Percentiles rank a stretch among this genome's conserved stretches.
Conservation (phyloP, 2,888 invertebrate genomes). For the Listrodromus nycthemerus region DNA sequence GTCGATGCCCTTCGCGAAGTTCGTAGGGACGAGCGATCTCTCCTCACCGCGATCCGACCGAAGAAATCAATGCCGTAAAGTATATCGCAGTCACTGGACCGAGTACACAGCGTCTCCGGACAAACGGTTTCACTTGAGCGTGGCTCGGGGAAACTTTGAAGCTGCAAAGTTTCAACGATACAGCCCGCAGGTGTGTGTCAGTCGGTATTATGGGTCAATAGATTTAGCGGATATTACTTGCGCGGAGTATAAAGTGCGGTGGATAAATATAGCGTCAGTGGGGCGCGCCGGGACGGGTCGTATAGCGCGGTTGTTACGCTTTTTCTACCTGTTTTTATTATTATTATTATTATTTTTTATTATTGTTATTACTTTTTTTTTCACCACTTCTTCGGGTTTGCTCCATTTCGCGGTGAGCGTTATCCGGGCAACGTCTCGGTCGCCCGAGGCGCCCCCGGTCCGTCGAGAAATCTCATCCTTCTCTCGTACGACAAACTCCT, state of each 20-base stretch:
- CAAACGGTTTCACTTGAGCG: neutral
- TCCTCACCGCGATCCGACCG: neutral
- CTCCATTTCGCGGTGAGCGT: conserved; percentile 48
- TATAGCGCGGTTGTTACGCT: conserved; percentile 35
- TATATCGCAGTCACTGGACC: conserved; percentile 2
- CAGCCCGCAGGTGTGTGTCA: conserved; percentile 50
- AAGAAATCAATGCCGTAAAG: neutral
- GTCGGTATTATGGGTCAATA: conserved; percentile 54
- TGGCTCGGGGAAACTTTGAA: conserved; percentile 17
- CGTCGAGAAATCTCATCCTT: conserved; percentile 66
- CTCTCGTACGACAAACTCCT: conserved; percentile 62
- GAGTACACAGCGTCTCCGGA: neutral
- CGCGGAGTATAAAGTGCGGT: conserved; percentile 11
- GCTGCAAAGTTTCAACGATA: conserved; percentile 47
- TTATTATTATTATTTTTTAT: neutral
- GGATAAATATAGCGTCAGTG: conserved; percentile 18
- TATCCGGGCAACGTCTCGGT: conserved; percentile 50
- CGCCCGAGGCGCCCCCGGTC: conserved; percentile 58
- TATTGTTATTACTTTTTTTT: conserved; percentile 16
- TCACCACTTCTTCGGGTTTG: conserved; percentile 27
- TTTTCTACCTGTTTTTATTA: conserved; percentile 22
- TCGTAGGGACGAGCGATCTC: neutral
- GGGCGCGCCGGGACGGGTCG: neutral
- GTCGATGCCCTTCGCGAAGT: conserved; percentile 11
- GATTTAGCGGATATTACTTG: conserved; percentile 47